Evolutionary conservation across 2,888 invertebrate species (phyloP).

Genomic region (Machimus rusticus): DNA sequence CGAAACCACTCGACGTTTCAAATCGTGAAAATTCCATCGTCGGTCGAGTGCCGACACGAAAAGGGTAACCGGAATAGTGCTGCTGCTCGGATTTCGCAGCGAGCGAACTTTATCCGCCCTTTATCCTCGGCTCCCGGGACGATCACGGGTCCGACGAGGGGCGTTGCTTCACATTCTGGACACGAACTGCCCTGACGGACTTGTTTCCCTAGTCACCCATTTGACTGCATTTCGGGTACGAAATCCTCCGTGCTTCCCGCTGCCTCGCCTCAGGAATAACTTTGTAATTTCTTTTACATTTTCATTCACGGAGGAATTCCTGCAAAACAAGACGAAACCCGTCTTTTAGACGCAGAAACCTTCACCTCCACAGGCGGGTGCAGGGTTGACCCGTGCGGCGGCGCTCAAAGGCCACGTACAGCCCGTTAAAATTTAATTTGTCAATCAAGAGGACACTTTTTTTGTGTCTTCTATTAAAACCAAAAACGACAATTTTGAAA

Average conservation of each 20-base stretch:
- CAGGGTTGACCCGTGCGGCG: background rate
- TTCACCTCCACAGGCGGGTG: background rate
- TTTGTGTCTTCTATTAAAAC: background rate
- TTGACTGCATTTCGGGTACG: constrained; percentile 8
- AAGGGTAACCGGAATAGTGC: constrained; percentile 40
- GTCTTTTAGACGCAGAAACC: background rate
- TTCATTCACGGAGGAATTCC: background rate
- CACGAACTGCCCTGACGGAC: constrained; percentile 28
- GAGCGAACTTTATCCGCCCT: background rate
- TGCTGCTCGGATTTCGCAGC: constrained; percentile 20
- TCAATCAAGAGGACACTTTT: background rate
- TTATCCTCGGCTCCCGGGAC: background rate
- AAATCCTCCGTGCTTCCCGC: background rate
- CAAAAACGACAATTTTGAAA: background rate
- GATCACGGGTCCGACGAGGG: background rate
- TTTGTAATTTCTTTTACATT: constrained; percentile 1
- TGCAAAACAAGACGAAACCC: background rate
- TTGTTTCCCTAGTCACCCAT: constrained; percentile 32
- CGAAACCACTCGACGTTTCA: constrained; percentile 2
- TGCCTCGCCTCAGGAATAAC: background rate
- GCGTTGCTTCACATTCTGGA: constrained; percentile 3
- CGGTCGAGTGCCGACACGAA: constrained; percentile 29
- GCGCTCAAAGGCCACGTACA: background rate
- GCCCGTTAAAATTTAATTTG: background rate
- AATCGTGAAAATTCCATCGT: constrained; percentile 27